Base-by-base conservation (phyloP, 2,113 vertebrate species). In the Psilopsiagon aurifrons region DNA sequence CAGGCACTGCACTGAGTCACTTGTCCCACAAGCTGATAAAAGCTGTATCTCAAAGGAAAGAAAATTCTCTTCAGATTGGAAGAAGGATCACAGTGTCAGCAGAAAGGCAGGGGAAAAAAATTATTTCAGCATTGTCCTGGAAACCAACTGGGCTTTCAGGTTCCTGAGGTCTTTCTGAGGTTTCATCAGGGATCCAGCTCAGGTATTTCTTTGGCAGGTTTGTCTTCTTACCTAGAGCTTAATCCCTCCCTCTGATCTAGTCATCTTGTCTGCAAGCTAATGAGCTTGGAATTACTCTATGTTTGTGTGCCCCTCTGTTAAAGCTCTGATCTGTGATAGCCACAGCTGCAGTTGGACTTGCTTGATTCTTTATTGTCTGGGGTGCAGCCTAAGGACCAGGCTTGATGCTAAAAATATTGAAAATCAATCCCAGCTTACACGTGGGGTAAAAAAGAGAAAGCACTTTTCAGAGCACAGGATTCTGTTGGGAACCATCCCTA, bases 61-160 rank as follows among this genome's bases (percentile, higher is more conserved):
- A 77, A 74, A 88, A 57, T 46, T 41, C 64, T 76, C 24, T 67
- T 83, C 85, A 92, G 7, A 90, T 59, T 74, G 64, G 55, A 96
- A 80, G 76, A 88, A 88, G 25, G 60, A 90, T 81, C 60, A 83
- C 59, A 54, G 35, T 54, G 64, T 88, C 93, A 93, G 85, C 76
- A 96, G 29, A 88, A 47, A 81, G 35, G 13, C 20, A 78, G 68
- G 55, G 29, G 20, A 18, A 51, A 78, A 80, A 92, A 75, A n/a
- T 59, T 51, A 55, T 85, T 94, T 81, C 88, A 94, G 83, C 76
- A 88, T 15, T 91, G 51, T 83, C 51, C 80, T 88, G 52, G 73
- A 94, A 88, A 75, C 39, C 59, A 93, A 86, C 88, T 44, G 73
- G 59, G 60, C 86, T 96, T 95, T 92, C 88, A 90, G 68, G 78